Conservation (phyloP, 1,140 invertebrate genomes). For the Bombus superbus region DNA sequence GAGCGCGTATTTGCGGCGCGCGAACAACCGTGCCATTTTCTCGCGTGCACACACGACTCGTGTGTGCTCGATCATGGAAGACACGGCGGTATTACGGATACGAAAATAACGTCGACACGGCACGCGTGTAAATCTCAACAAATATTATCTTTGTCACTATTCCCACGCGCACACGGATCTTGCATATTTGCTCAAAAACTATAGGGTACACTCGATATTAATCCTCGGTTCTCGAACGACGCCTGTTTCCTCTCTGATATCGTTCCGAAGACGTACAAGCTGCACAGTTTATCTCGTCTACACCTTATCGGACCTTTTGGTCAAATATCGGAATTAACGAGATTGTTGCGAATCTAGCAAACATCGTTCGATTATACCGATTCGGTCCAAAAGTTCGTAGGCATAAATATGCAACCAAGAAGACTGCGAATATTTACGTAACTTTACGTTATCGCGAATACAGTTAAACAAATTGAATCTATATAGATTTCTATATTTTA, state of each 20-base stretch:
- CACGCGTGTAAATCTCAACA: slow-evolving; percentile 65
- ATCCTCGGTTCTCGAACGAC: slow-evolving; percentile 27
- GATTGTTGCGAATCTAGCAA: neutral
- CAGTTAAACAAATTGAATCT: no score
- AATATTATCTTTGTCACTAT: slow-evolving; percentile 62
- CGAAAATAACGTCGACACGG: slow-evolving; percentile 57
- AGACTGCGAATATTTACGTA: no score
- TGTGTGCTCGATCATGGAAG: slow-evolving; percentile 27
- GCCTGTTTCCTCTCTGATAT: neutral
- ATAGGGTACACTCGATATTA: slow-evolving; percentile 42
- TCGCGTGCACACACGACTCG: neutral
- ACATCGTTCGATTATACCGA: neutral
- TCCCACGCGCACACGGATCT: slow-evolving; percentile 38
- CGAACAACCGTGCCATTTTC: slow-evolving; percentile 2
- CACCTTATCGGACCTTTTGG: neutral
- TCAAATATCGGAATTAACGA: neutral
- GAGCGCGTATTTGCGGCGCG: neutral
- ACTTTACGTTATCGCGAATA: fast-evolving
- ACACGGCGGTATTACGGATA: slow-evolving; percentile 47
- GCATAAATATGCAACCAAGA: no score
- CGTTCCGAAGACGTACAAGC: neutral
- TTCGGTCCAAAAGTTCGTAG: no score
- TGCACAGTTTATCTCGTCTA: neutral
- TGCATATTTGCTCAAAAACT: slow-evolving; percentile 55
- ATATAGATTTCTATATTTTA: no score